Evolutionary conservation across 2,797 vertebrate genomes (phyloP), one percentile per base, ranked within the genome.

Genomic region (Sebastes melanostomus): DNA sequence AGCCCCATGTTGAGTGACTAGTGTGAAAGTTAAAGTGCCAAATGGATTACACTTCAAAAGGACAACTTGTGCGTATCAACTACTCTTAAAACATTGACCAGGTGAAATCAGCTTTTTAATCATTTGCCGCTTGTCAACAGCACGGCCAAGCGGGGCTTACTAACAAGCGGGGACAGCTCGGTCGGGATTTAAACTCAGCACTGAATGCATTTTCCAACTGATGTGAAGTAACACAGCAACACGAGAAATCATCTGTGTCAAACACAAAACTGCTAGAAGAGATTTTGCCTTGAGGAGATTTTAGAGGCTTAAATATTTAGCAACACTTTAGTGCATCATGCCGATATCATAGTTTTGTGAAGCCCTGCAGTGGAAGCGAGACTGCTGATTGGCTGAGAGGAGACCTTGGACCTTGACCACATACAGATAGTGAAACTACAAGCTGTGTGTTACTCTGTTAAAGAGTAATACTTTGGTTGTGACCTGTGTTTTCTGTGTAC

Each of bases 21-120:
- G 77, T 63, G 88, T 80, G 59, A 87, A 77, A 81, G 78, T 83
- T 52, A 67, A 83, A 82, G 71, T 38, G 84, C 36, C 70, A 61
- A 77, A 83, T 29, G 59, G 75, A 78, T 82, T 72, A 70, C 22
- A 38, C 75, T 72, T 84, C 38, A 68, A 72, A 87, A 59, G 22
- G 59, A 60, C 27, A 0, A 32, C 59, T 56, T 25, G 42, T 59
- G 79, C 5, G 10, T 5, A 22, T 66, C 16, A 66, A 27, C 76
- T 70, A 34, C 68, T 42, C 75, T 77, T 7, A 62, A 59, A 84
- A 83, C 52, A 34, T 3, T 56, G 70, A 83, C 75, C 71, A 82
- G 76, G 66, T 88, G 82, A 80, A 78, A 54, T 46, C 67, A 18
- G 75, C 72, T 42, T 71, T 79, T 85, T 69, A 88, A 88, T 75